Percentiles rank a stretch among this genome's conserved stretches.
These are phyloP conservation scores for Ceratina japonica DNA, from an alignment of 1,140 invertebrate species.

Conservation along the genomic window DNA sequence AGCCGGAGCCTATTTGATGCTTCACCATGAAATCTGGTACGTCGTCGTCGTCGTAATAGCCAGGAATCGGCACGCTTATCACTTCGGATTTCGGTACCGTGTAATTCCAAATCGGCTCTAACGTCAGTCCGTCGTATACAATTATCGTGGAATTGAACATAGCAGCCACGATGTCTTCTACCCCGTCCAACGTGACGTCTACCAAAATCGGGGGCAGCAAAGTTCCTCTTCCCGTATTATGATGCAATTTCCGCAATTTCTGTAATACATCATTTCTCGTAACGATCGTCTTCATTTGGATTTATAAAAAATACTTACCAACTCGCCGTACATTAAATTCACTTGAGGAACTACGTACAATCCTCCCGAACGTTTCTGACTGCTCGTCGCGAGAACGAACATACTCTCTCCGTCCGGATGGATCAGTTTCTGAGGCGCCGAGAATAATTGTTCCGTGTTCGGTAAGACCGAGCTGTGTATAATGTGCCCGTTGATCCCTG, in stretches of 20 bases:
- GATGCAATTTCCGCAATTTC: conserved; percentile 75
- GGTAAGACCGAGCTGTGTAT: conserved; percentile 84
- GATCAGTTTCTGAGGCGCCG: conserved; percentile 83
- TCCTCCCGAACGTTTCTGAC: conserved; percentile 86
- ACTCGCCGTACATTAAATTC: conserved; percentile 80
- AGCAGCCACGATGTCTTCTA: conserved; percentile 86
- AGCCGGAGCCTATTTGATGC: conserved; percentile 87
- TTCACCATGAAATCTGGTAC: conserved; percentile 92
- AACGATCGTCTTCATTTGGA: neutral
- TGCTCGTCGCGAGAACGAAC: conserved; percentile 87
- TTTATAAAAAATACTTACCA: conserved; percentile 76
- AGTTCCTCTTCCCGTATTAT: conserved; percentile 79
- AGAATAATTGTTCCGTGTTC: conserved; percentile 85
- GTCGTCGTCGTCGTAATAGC: conserved; percentile 89
- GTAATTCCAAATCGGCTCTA: conserved; percentile 86
- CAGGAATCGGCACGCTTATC: conserved; percentile 88
- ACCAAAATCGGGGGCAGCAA: conserved; percentile 85
- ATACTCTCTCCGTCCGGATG: conserved; percentile 81
- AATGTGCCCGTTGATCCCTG: conserved; percentile 84
- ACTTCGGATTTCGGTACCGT: conserved; percentile 83
- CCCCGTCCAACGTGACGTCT: conserved; percentile 87
- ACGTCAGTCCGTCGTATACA: conserved; percentile 86
- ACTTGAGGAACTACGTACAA: conserved; percentile 83
- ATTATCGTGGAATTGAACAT: conserved; percentile 87
- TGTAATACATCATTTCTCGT: conserved; percentile 57